phyloP scores from a whole-genome alignment of 2,113 vertebrate species.

The Nothocercus julius region DNA sequence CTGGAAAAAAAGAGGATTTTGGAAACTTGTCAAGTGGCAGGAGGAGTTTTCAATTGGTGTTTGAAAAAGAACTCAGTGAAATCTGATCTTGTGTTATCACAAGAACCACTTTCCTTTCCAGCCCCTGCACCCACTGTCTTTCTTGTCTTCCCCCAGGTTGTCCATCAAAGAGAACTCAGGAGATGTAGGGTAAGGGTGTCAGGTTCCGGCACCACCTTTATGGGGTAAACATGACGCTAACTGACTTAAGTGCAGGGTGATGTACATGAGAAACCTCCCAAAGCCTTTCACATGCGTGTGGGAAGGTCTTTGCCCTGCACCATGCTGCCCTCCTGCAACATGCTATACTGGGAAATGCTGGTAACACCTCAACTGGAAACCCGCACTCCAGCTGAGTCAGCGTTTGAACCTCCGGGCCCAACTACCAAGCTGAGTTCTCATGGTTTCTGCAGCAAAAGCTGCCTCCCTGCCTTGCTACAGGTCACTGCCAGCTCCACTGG shows the following conservation, averaged over 20 bases:
- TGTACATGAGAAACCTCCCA: constrained; percentile 75
- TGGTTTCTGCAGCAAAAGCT: accelerated
- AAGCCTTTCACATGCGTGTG: not conserved
- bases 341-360: not conserved
- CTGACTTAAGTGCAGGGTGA: constrained; percentile 40
- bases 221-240: constrained; percentile 67
- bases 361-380: not conserved
- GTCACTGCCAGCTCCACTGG: not conserved
- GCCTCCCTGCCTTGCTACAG: not conserved
- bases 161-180: constrained; percentile 48
- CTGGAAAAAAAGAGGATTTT: constrained; percentile 60
- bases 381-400: not conserved
- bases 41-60: constrained; percentile 31
- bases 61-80: constrained; percentile 52
- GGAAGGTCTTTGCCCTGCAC: not conserved
- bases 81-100: constrained; percentile 58
- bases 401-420: not conserved
- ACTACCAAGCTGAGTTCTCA: not conserved
- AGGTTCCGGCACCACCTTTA: constrained; percentile 71
- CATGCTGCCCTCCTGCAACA: not conserved
- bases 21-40: constrained; percentile 57
- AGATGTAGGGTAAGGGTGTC: constrained; percentile 63
- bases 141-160: not conserved
- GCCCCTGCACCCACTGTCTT: accelerated
- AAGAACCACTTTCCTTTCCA: constrained; percentile 47